Evolutionary conservation across 2,888 invertebrate species (phyloP), one percentile per base, ranked within the genome.

Genomic region (Eretmocerus hayati): DNA sequence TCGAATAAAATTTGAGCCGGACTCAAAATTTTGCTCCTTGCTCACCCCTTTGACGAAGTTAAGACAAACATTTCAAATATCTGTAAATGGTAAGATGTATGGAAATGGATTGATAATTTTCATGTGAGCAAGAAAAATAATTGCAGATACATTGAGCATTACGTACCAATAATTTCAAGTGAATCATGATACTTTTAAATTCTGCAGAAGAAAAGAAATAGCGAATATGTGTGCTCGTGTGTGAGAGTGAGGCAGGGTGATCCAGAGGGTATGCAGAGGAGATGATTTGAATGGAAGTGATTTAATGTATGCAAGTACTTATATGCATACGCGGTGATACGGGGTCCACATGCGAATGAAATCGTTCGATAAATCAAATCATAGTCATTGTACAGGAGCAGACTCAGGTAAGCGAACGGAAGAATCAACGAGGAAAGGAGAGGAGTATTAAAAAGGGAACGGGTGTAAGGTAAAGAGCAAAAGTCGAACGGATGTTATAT

Each of bases 341-440:
- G 20, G 39, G 52, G 40, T 45, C 38, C 48, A 32, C 48, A 37
- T 33, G 52, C 48, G 40, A 46, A 41, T 53, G 57, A 51, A 56
- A 62, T 65, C 61, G 62, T 53, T 63, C 64, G 62, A 65, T 67
- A 66, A 69, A 68, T 68, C 68, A 67, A 68, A 66, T 67, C 65
- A 65, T 56, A 61, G 60, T 65, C 62, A 67, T 68, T 67, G 67
- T 67, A 55, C 53, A 46, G 38, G 21, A 18, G 48, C 48, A 44
- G 47, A 40, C 43, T 43, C 50, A 54, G 50, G 53, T 50, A 50
- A 53, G 50, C 46, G 48, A 54, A 46, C 48, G 51, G 47, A 52
- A 53, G 55, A 52, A 49, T 53, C 48, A 54, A 50, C 48, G 41
- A 46, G 43, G 56, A 52, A n/a, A n/a, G 54, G 53, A 50, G 52